phyloP scores from a whole-genome alignment of 2,113 vertebrate genomes.

The Pterocles gutturalis region DNA sequence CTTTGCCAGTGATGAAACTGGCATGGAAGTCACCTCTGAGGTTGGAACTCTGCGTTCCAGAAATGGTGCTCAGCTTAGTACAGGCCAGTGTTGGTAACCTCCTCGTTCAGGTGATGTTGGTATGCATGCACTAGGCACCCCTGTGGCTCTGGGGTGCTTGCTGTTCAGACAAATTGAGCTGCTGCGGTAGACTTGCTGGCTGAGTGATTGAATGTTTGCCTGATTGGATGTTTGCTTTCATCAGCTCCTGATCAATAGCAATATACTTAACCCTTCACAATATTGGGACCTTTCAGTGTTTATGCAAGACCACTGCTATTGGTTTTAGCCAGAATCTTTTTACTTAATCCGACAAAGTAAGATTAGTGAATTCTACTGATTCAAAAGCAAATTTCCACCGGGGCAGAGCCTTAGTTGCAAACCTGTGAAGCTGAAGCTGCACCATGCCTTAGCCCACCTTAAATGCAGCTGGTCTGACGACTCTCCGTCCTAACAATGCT shows the following conservation, averaged over 20 bases:
- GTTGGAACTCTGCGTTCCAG: background rate
- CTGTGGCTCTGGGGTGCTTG: background rate
- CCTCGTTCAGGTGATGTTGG: background rate
- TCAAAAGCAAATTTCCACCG: background rate
- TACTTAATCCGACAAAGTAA: background rate
- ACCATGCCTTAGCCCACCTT: background rate
- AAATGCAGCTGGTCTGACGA: background rate
- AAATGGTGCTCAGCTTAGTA: background rate
- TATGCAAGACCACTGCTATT: background rate
- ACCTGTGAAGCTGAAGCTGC: background rate
- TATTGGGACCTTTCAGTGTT: background rate
- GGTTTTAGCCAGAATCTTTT: background rate
- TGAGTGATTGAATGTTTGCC: background rate
- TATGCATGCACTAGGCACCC: accelerated
- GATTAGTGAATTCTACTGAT: background rate
- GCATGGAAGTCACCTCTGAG: background rate
- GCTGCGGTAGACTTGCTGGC: background rate
- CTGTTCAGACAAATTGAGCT: background rate
- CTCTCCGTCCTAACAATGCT: background rate
- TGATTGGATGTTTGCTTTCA: background rate
- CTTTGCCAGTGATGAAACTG: background rate
- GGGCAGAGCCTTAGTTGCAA: background rate
- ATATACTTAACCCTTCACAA: background rate
- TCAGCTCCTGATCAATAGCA: background rate
- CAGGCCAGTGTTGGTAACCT: background rate